Percentiles rank a stretch among this genome's conserved stretches.
phyloP scores from a whole-genome alignment of 2,797 vertebrate genomes.

The Melanogrammus aeglefinus region DNA sequence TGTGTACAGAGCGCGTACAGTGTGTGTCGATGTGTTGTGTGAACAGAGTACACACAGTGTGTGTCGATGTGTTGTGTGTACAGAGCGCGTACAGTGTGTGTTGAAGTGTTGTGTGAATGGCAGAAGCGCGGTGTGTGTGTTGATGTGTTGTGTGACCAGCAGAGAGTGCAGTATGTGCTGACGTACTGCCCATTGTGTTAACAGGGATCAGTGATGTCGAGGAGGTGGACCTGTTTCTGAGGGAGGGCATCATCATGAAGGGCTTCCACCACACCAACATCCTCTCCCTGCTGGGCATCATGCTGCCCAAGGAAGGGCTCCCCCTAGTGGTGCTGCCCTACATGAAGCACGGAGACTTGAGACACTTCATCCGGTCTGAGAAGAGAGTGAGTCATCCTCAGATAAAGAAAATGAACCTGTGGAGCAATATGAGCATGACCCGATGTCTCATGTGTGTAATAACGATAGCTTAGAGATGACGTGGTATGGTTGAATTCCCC shows the following conservation, averaged over 20 bases:
- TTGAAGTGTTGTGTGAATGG: neutral
- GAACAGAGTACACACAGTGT: no score
- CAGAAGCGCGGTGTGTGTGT: neutral
- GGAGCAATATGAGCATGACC: neutral
- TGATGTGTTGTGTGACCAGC: neutral
- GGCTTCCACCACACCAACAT: slow-evolving; percentile 89
- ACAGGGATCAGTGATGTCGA: slow-evolving; percentile 88
- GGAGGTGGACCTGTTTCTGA: slow-evolving; percentile 92
- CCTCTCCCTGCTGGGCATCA: slow-evolving; percentile 87
- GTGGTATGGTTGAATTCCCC: neutral
- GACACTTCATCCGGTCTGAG: slow-evolving; percentile 87
- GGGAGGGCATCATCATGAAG: slow-evolving; percentile 95
- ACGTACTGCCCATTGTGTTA: slow-evolving; percentile 7
- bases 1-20: no score
- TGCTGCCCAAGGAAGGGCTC: slow-evolving; percentile 85
- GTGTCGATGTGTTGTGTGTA: no score
- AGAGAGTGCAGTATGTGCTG: no score
- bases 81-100: neutral
- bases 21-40: no score
- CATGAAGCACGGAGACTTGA: slow-evolving; percentile 93
- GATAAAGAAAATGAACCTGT: neutral
- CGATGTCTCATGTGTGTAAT: neutral
- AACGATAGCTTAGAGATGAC: neutral
- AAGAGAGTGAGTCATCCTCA: slow-evolving; percentile 74
- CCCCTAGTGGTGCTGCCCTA: slow-evolving; percentile 90